Conservation (phyloP, 2,888 invertebrate species). For the Patella ulyssiponensis region DNA sequence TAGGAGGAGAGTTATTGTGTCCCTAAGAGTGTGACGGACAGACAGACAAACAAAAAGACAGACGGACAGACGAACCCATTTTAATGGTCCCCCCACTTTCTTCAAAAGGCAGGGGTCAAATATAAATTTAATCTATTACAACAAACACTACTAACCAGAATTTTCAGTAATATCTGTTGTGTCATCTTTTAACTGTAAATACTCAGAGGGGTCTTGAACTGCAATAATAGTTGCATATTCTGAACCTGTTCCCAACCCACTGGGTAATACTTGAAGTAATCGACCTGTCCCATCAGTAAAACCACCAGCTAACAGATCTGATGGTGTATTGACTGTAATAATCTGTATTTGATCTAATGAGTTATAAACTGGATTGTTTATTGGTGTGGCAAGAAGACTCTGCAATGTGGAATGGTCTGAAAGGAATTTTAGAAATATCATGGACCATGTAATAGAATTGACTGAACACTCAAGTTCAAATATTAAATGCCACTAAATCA, state of each 20-base stretch:
- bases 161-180: neutral
- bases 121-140: no score
- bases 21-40: no score
- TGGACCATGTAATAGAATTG: neutral
- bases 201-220: constrained; percentile 39
- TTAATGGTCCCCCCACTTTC: no score
- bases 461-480: constrained; percentile 1
- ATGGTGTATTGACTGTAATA: constrained; percentile 55
- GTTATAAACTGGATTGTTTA: constrained; percentile 44
- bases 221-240: constrained; percentile 60
- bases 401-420: constrained; percentile 57
- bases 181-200: constrained; percentile 30
- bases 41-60: no score
- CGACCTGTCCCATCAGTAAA: constrained; percentile 43
- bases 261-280: constrained; percentile 60
- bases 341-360: constrained; percentile 56
- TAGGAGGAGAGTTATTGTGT: no score
- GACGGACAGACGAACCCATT: no score
- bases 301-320: constrained; percentile 48
- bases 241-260: constrained; percentile 30
- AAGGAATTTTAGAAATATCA: constrained; percentile 39
- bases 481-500: neutral
- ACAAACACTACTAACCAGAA: no score
- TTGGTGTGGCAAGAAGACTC: constrained; percentile 56
- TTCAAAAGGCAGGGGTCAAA: no score